Conservation (phyloP, 2,888 invertebrate genomes). For the Brenthis hecate region DNA sequence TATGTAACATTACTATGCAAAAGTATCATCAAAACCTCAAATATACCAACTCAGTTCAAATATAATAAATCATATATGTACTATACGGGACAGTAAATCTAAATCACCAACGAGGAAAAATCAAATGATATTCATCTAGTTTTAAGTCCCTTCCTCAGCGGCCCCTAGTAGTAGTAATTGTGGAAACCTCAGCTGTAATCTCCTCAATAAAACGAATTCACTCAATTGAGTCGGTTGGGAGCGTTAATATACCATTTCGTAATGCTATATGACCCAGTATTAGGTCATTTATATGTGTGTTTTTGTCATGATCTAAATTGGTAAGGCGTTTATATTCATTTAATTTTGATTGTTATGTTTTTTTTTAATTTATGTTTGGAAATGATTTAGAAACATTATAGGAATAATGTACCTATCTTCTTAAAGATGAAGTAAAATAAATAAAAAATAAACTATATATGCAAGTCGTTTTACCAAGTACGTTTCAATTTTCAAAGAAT, state of each 20-base stretch:
- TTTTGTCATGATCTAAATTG: constrained; percentile 30
- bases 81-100: constrained; percentile 23
- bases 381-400: too few species aligned
- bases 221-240: constrained; percentile 74
- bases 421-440: too few species aligned
- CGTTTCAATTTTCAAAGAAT: neutral
- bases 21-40: neutral
- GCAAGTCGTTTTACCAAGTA: too few species aligned
- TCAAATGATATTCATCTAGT: constrained; percentile 37
- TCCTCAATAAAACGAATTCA: constrained; percentile 72
- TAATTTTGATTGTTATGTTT: constrained; percentile 20
- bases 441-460: too few species aligned
- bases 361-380: neutral
- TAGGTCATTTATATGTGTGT: constrained; percentile 33
- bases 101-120: constrained; percentile 34
- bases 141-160: constrained; percentile 45
- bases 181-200: constrained; percentile 51
- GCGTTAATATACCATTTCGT: constrained; percentile 38
- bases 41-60: neutral
- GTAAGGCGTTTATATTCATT: constrained; percentile 17
- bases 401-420: too few species aligned
- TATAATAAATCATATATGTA: neutral
- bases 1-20: too few species aligned
- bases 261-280: constrained; percentile 31
- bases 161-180: constrained; percentile 48